phyloP scores from a whole-genome alignment of 2,797 vertebrate species.

The Heterohyrax brucei region DNA sequence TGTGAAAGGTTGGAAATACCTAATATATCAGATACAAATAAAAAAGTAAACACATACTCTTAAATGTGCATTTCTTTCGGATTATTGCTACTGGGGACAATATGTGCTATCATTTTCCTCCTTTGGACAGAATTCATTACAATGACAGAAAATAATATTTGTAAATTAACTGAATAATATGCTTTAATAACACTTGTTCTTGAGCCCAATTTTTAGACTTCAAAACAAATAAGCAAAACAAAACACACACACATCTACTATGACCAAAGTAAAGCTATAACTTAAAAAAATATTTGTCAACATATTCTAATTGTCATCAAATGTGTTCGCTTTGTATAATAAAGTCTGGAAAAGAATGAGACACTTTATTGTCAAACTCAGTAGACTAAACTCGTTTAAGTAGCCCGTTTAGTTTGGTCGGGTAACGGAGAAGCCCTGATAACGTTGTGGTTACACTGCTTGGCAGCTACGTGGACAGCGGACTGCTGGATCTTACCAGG shows the following conservation, averaged over 20 bases:
- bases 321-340: slow-evolving; percentile 37
- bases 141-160: slow-evolving; percentile 1
- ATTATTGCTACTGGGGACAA: slow-evolving; percentile 22
- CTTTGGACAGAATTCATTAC: background rate
- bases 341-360: slow-evolving; percentile 8
- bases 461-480: background rate
- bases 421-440: background rate
- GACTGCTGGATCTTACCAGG: background rate
- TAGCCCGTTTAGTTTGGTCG: background rate
- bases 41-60: background rate
- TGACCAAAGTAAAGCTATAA: background rate
- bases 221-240: slow-evolving; percentile 16
- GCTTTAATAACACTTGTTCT: background rate
- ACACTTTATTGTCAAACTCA: slow-evolving; percentile 27
- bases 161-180: slow-evolving; percentile 8
- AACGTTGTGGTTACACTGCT: background rate
- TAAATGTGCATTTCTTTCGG: slow-evolving; percentile 9
- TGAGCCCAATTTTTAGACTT: slow-evolving; percentile 37
- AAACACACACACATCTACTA: background rate
- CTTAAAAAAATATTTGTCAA: background rate
- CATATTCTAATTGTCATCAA: background rate
- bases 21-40: background rate
- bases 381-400: background rate
- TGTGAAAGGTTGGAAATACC: slow-evolving; percentile 27
- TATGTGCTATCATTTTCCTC: background rate